Percentiles rank a stretch among this genome's conserved stretches.
Evolutionary conservation across 1,140 invertebrate species (phyloP).

Genomic region (Apocrypta bakeri): DNA sequence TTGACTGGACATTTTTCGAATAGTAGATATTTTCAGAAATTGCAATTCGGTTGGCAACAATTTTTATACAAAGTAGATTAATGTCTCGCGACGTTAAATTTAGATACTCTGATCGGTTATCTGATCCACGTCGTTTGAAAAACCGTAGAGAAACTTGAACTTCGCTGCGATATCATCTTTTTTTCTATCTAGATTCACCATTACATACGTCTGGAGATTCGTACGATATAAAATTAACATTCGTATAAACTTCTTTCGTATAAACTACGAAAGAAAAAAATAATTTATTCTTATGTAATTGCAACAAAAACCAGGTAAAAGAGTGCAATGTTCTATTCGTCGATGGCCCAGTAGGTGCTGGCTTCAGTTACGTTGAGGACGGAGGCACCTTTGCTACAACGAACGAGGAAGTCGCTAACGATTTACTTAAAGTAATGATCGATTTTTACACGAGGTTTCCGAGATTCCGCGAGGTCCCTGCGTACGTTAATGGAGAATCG

Average conservation of each 20-base stretch:
- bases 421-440: slow-evolving; percentile 83
- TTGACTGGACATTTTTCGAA: not conserved
- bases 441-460: slow-evolving; percentile 78
- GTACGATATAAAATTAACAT: too few relatives aligned
- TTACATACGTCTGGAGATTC: too few relatives aligned
- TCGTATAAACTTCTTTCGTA: too few relatives aligned
- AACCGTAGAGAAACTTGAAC: too few relatives aligned
- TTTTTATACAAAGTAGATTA: too few relatives aligned
- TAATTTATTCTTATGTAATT: not conserved
- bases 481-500: slow-evolving; percentile 90
- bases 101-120: too few relatives aligned
- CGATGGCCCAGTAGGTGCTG: slow-evolving; percentile 91
- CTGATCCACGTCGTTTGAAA: too few relatives aligned
- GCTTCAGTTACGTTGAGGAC: slow-evolving; percentile 86
- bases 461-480: slow-evolving; percentile 80
- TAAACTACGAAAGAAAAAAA: too few relatives aligned
- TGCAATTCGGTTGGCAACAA: not conserved
- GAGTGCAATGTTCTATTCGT: slow-evolving; percentile 88
- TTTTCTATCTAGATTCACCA: too few relatives aligned
- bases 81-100: too few relatives aligned
- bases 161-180: too few relatives aligned
- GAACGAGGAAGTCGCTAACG: slow-evolving; percentile 84
- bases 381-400: slow-evolving; percentile 75
- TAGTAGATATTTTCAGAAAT: not conserved
- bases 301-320: slow-evolving; percentile 76